Base-by-base conservation (phyloP, 30 jellyfish, hydroid and myxozoan genomes). In the Catostylus mosaicus region DNA sequence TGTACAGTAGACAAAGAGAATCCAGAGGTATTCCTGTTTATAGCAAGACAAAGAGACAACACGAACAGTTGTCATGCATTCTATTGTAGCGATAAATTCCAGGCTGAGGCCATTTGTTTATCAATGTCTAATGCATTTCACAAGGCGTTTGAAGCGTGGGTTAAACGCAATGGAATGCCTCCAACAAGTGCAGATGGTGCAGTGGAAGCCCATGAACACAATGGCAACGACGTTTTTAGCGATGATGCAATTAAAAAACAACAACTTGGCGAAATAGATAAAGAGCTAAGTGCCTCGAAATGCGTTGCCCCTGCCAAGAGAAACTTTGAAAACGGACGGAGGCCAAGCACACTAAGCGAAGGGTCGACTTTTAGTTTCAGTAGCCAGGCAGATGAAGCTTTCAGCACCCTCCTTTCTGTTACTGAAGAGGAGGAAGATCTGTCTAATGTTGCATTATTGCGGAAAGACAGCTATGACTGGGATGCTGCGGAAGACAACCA, bases 41-140 rank as follows among this genome's bases (percentile, higher is more conserved):
- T 67, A 26, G 92, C 81, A 57, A 69, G 80, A 43, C 85, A 70
- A n/a, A 38, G 52, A 10, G 92, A 46, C 69, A 76, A 38, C 1
- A 37, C 78, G 8, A 69, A 32, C 16, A 50, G 14, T 27, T 82
- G 92, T 27, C 92, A 82, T 40, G 92, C 92, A 16, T 82, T 82
- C 29, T 82, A 82, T 51, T 82, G 92, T 45, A 45, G 36, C 33
- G 85, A 82, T 35, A 32, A 33, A 20, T 33, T 12, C 20, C 92
- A 82, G 62, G 92, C 92, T 10, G 92, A 82, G 50, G 92, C 85
- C 0, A 67, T 82, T 4, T 82, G 85, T 38, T 43, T 68, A 64
- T 40, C 85, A 20, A 67, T 82, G 92, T 82, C 85, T 26, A 74
- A 60, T 52, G 92, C 92, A 11, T 82, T 82, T 30, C 92, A 82